Base-by-base conservation (phyloP, 2,888 invertebrate genomes). In the Chrysolina americana region DNA sequence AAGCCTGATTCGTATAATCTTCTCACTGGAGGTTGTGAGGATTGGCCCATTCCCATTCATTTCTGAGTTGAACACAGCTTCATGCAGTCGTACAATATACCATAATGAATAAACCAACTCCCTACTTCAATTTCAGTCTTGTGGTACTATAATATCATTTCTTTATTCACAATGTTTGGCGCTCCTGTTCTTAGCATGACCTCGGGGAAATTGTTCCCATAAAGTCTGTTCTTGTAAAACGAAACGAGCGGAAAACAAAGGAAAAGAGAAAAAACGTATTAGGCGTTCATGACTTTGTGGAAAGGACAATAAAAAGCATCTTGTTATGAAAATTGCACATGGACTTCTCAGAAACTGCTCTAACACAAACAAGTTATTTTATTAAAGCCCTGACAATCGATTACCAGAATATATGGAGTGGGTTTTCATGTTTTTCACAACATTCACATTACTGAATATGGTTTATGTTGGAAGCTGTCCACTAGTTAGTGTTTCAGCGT, bases 121-220 rank as follows among this genome's bases (percentile, higher is more conserved):
- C 53, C 19, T 36, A 53, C 53, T 53, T 53, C 53, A 53, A 21
- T 53, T 53, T 0, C 21, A 53, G 53, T 11, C 11, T 23, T 19
- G 53, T 53, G 19, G 21, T 21, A 53, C 53, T 10, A 53, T 53
- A 53, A 11, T 53, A 21, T 53, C 21, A 53, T 53, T 53, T 53
- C 53, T 53, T 53, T 19, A 53, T 53, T 53, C 53, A 53, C 48
- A 17, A 17, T 17, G 48, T 48, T 17, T n/a, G 48, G 17, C 56
- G 56, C 13, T 59, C 8, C 23, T 36, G 36, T 59, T 59, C n/a
- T 23, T 13, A 28, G 36, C 36, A 36, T 36, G 59, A n/a, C 28
- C 59, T 59, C 59, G 59, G 59, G 59, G 28, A 59, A 59, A 59
- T 59, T 59, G 59, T 59, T 36, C 36, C 8, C 59, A 59, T 59